Conservation (phyloP, 2,888 invertebrate species). For the Chrysotoxum bicinctum region DNA sequence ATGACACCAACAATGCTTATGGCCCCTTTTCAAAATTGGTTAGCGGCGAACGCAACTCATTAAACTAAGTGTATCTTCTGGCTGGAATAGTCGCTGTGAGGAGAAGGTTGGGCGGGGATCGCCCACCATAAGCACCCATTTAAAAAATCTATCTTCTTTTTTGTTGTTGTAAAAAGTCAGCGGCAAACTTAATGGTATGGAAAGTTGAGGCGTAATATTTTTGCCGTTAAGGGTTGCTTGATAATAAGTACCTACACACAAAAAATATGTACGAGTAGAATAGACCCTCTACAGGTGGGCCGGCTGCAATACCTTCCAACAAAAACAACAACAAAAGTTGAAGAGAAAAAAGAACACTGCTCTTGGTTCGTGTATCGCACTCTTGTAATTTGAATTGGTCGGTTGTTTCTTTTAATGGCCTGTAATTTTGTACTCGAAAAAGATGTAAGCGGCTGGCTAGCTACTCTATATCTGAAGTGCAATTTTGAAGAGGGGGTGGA, state of each 20-base stretch:
- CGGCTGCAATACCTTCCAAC: neutral
- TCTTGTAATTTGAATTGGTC: conserved; percentile 40
- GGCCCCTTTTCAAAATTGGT: conserved; percentile 9
- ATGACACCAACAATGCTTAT: conserved; percentile 8
- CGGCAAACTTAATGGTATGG: neutral
- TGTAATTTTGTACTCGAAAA: conserved; percentile 47
- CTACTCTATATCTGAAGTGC: neutral
- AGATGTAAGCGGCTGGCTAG: conserved; percentile 4
- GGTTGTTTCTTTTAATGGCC: conserved; percentile 39
- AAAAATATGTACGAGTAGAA: neutral
- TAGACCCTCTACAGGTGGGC: conserved; percentile 27
- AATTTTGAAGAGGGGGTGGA: conserved; percentile 11
- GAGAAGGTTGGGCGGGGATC: neutral
- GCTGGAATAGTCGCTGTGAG: neutral
- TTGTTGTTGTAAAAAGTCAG: neutral
- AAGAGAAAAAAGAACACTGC: neutral
- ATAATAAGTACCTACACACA: neutral
- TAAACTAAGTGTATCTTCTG: conserved; percentile 52
- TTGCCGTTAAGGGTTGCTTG: conserved; percentile 18
- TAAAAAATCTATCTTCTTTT: neutral
- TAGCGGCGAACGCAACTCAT: conserved; percentile 49
- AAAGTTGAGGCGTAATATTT: neutral
- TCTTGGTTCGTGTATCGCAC: neutral
- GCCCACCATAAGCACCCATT: neutral
- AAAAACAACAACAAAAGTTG: neutral